Percentiles rank a stretch among this genome's conserved stretches.
Evolutionary conservation across 1,140 invertebrate genomes (phyloP).

Genomic region (Babylonia areolata): DNA sequence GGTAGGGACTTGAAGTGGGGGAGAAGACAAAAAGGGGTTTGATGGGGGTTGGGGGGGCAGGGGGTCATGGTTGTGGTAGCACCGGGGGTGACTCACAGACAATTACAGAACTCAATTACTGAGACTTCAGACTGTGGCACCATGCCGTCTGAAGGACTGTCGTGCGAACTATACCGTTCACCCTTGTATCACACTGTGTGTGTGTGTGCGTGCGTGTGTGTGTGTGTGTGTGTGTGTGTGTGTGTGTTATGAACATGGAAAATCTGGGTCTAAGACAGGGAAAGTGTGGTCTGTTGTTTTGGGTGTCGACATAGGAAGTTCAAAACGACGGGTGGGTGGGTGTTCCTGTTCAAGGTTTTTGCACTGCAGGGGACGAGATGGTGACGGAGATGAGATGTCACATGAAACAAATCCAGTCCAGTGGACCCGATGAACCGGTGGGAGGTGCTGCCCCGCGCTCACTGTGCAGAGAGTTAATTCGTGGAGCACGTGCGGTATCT

Average conservation of each 20-base stretch:
- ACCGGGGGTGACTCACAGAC: not conserved
- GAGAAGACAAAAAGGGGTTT: not conserved
- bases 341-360: too few relatives aligned
- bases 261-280: too few relatives aligned
- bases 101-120: constrained; percentile 21
- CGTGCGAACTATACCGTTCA: not conserved
- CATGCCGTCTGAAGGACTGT: not conserved
- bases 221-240: not conserved
- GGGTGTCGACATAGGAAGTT: too few relatives aligned
- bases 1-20: not conserved
- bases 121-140: constrained; percentile 6
- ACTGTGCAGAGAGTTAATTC: too few relatives aligned
- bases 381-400: too few relatives aligned
- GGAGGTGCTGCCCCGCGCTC: too few relatives aligned
- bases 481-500: too few relatives aligned
- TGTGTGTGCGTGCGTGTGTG: not conserved
- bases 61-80: not conserved
- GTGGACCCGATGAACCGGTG: too few relatives aligned
- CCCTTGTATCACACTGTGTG: not conserved
- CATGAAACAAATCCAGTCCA: too few relatives aligned
- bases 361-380: too few relatives aligned
- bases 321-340: too few relatives aligned
- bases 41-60: not conserved
- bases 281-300: too few relatives aligned
- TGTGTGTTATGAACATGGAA: not conserved